Base-by-base conservation (phyloP, 2,113 vertebrate species). In the Cygnus buccinator region DNA sequence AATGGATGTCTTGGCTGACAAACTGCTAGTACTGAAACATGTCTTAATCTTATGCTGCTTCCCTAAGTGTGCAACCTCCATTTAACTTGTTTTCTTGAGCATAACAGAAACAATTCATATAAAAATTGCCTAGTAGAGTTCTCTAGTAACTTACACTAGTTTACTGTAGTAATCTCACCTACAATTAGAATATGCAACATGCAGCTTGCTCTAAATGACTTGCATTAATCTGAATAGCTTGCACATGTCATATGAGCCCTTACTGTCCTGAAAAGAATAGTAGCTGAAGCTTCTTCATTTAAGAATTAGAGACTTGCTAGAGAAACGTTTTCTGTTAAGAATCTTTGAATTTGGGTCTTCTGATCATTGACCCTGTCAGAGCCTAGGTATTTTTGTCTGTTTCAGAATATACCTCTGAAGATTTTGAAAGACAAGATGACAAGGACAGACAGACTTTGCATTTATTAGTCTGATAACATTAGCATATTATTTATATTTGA, bases 401-500 rank as follows among this genome's bases (percentile, higher is more conserved):
- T 96, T 79, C 62, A 44, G 67, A 85, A 61, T 79, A 87, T 74
- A 65, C 26, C 44, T 96, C 75, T 66, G 71, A 93, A 94, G 79
- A 59, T 91, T 94, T 83, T 67, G 54, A 91, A 77, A 91, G 18
- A 80, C 37, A 28, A 87, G 48, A 74, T 81, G 89, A 50, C 26
- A 87, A 87, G 72, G 84, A 90, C 78, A 90, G 83, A 55, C 74
- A 84, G 87, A 70, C 66, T 93, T 93, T 90, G 62, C 77, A 46
- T 95, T 82, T 94, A 85, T 95, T 94, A 72, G 48, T 84, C 79
- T 83, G 78, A 84, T 91, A 78, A 70, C 13, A 81, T 94, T 94
- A 94, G 87, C 77, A 73, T 93, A 50, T 78, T 20, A 89, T 95
- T 96, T 94, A 54, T 89, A 70, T 95, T 91, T 84, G n/a, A 89